These are phyloP conservation scores for Pomacea canaliculata DNA, from an alignment of 2,888 invertebrate genomes.

Conservation along the genomic window DNA sequence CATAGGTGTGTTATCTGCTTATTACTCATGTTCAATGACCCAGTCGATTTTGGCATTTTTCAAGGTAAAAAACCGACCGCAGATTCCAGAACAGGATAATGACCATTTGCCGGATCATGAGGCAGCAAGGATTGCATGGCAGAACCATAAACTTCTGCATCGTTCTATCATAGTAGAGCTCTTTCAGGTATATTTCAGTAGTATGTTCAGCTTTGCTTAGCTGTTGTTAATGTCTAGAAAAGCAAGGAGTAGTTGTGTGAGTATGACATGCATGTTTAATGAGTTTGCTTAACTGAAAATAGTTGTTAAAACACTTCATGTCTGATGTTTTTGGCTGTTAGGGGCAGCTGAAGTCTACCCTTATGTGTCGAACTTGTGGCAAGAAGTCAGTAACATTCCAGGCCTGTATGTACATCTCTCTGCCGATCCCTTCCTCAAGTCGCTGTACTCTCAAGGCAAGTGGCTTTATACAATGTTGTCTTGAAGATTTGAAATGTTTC, in stretches of 20 bases:
- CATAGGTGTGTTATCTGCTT: no score
- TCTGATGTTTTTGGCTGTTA: constrained; percentile 29
- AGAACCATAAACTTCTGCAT: constrained; percentile 79
- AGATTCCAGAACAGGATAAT: constrained; percentile 65
- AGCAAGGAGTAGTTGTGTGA: no score
- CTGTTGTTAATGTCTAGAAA: no score
- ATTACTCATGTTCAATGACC: neutral
- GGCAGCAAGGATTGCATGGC: constrained; percentile 77
- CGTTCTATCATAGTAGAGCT: constrained; percentile 81
- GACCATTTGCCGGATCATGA: constrained; percentile 61
- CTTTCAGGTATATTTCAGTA: constrained; percentile 76
- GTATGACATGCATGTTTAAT: no score
- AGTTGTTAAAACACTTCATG: no score
- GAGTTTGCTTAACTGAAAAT: no score
- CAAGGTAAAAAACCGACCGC: constrained; percentile 59
- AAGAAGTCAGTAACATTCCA: constrained; percentile 87
- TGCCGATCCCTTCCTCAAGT: constrained; percentile 75
- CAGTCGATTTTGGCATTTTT: neutral
- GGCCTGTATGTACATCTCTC: constrained; percentile 86
- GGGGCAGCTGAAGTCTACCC: constrained; percentile 86
- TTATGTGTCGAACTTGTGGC: constrained; percentile 81
- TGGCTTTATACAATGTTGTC: constrained; percentile 25
- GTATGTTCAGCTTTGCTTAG: neutral
- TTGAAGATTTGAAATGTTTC: no score
- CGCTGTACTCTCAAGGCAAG: constrained; percentile 78